Evolutionary conservation across 1,140 invertebrate species (phyloP).

Genomic region (Camponotus pennsylvanicus): DNA sequence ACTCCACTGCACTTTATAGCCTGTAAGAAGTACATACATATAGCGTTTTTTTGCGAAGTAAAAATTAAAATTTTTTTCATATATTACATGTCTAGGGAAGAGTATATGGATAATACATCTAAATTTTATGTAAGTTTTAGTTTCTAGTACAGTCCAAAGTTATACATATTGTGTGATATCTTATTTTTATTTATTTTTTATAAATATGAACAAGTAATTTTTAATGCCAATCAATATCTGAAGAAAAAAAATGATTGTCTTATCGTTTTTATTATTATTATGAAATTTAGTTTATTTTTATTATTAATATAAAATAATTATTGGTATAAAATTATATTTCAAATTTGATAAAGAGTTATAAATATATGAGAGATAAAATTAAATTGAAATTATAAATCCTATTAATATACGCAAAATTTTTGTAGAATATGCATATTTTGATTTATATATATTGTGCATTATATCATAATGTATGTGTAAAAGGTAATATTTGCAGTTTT

Average conservation of each 20-base stretch:
- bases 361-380: background rate
- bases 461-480: constrained; percentile 4
- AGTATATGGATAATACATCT: no score
- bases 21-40: background rate
- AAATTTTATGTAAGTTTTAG: no score
- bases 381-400: background rate
- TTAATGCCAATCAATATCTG: background rate
- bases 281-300: background rate
- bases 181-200: constrained; percentile 5
- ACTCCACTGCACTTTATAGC: background rate
- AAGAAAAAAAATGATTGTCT: background rate
- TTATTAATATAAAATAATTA: background rate
- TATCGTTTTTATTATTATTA: background rate
- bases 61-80: background rate
- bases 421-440: background rate
- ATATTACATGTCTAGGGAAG: background rate
- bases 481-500: constrained; percentile 35
- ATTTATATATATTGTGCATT: constrained; percentile 8
- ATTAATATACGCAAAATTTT: constrained; percentile 1
- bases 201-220: background rate
- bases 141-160: no score
- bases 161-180: background rate
- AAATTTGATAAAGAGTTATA: constrained; percentile 6
- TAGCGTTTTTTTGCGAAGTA: background rate
- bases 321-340: background rate